These are phyloP conservation scores for Tuberolachnus salignus DNA, from an alignment of 2,888 invertebrate genomes.

Conservation along the genomic window DNA sequence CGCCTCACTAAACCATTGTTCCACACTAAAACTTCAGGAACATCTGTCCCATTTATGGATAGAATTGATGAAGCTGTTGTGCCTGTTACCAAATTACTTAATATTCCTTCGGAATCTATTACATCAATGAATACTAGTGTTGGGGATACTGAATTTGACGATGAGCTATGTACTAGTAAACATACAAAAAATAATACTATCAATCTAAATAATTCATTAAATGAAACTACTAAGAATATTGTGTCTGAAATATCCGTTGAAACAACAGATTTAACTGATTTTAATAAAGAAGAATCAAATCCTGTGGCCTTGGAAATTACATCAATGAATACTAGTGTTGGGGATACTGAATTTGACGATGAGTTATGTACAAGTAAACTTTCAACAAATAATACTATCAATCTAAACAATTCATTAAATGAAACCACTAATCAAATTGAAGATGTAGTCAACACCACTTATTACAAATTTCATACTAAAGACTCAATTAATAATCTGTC, in stretches of 20 bases:
- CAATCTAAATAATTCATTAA: neutral
- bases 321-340: neutral
- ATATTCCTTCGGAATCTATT: neutral
- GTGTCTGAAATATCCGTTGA: neutral
- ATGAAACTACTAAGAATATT: neutral
- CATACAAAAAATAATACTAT: neutral
- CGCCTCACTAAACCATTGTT: slow-evolving; percentile 12
- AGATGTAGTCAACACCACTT: neutral
- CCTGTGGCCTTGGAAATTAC: neutral
- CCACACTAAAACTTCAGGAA: neutral
- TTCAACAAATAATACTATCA: neutral
- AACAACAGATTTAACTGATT: neutral
- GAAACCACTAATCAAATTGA: neutral
- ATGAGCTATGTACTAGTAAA: neutral
- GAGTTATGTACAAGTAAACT: neutral
- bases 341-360: neutral
- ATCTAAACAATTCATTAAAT: neutral
- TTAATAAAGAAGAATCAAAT: neutral
- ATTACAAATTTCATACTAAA: neutral
- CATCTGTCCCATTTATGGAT: slow-evolving; percentile 35
- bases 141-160: neutral
- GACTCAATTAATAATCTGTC: neutral
- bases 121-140: neutral
- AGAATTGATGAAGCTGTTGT: slow-evolving; percentile 36
- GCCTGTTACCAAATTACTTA: neutral